These are phyloP conservation scores for Eurytoma adleriae DNA, from an alignment of 2,888 invertebrate genomes.

Conservation along the genomic window DNA sequence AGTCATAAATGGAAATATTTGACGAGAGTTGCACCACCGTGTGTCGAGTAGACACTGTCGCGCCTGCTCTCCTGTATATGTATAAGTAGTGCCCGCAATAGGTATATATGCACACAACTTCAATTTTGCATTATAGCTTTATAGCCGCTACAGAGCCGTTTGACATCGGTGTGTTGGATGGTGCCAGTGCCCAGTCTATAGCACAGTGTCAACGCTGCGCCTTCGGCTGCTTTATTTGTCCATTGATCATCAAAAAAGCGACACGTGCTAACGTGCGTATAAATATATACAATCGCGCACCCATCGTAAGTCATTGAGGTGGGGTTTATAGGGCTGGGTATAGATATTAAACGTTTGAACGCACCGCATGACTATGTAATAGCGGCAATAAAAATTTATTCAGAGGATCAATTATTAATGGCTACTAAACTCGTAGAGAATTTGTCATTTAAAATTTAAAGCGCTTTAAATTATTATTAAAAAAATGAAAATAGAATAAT, in stretches of 20 bases:
- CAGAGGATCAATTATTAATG: not conserved
- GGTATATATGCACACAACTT: too few relatives aligned
- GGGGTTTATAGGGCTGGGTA: not conserved
- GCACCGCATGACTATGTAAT: constrained; percentile 2
- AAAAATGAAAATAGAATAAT: not conserved
- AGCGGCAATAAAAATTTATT: not conserved
- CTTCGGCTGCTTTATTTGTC: constrained; percentile 8
- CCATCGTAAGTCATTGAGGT: not conserved
- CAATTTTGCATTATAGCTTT: not conserved
- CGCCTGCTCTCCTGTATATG: not conserved
- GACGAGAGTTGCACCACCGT: constrained; percentile 42
- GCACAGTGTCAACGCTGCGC: not conserved
- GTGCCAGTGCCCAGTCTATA: not conserved
- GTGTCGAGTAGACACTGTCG: constrained; percentile 46
- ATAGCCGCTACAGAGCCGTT: not conserved
- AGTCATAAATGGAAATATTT: constrained; percentile 56
- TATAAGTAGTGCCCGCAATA: too few relatives aligned
- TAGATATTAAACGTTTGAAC: not conserved
- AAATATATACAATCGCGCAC: not conserved
- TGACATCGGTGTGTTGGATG: not conserved
- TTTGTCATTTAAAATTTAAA: not conserved
- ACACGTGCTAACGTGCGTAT: constrained; percentile 25
- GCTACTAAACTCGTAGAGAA: not conserved
- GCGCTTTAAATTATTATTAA: not conserved
- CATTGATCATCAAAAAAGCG: constrained; percentile 40